These are phyloP conservation scores for Anastrepha ludens DNA, from an alignment of 1,140 invertebrate genomes.

Conservation along the genomic window DNA sequence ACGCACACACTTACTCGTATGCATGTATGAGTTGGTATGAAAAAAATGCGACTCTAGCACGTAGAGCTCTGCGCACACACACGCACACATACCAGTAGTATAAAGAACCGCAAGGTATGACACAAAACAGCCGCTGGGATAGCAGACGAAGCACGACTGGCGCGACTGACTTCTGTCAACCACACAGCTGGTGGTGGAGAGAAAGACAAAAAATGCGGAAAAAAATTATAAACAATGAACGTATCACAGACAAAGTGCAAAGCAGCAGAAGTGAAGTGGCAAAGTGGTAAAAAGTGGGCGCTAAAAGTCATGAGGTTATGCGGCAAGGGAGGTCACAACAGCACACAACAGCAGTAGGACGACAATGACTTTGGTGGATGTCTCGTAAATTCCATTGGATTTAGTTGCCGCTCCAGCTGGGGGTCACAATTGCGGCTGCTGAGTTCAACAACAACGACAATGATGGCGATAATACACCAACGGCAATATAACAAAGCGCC, in stretches of 20 bases:
- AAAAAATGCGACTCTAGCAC: neutral
- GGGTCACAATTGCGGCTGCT: slow-evolving; percentile 18
- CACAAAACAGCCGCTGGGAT: neutral
- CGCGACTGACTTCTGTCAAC: slow-evolving; percentile 17
- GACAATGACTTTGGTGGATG: slow-evolving; percentile 39
- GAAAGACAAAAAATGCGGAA: neutral
- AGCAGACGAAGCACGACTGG: neutral
- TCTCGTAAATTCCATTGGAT: slow-evolving; percentile 39
- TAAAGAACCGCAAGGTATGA: neutral
- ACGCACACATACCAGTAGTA: neutral
- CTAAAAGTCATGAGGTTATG: slow-evolving; percentile 48
- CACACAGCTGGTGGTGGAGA: neutral
- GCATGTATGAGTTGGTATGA: neutral
- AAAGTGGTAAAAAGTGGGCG: slow-evolving; percentile 43
- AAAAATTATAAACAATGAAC: slow-evolving; percentile 12
- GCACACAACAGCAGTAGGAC: slow-evolving; percentile 5
- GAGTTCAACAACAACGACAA: neutral
- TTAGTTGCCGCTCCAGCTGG: neutral
- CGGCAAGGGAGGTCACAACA: slow-evolving; percentile 27
- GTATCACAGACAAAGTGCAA: neutral
- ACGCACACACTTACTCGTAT: neutral
- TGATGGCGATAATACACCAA: neutral
- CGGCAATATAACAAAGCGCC: neutral
- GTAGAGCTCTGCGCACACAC: too few relatives aligned
- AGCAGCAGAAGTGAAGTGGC: slow-evolving; percentile 11